These are phyloP conservation scores for Halyomorpha halys DNA, from an alignment of 1,140 invertebrate genomes.

Conservation along the genomic window DNA sequence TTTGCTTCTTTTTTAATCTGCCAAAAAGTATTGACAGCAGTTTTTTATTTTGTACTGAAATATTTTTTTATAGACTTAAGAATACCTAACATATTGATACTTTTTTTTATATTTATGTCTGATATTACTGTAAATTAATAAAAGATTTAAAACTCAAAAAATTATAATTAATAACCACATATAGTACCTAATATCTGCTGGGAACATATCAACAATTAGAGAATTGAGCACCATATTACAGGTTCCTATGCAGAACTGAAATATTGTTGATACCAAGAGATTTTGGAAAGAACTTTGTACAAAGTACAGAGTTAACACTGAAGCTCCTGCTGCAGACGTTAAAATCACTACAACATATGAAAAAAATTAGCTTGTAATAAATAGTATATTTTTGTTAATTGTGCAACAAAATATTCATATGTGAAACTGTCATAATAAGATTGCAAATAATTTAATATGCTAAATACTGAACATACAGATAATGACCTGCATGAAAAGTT, in stretches of 20 bases:
- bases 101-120: too few relatives aligned
- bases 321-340: background rate
- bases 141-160: background rate
- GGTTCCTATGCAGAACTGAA: conserved; percentile 44
- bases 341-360: background rate
- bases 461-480: too few relatives aligned
- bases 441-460: too few relatives aligned
- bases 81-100: too few relatives aligned
- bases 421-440: too few relatives aligned
- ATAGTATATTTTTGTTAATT: background rate
- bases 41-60: too few relatives aligned
- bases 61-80: too few relatives aligned
- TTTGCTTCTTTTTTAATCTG: too few relatives aligned
- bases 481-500: too few relatives aligned
- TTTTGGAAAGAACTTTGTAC: conserved; percentile 36
- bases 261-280: conserved; percentile 42
- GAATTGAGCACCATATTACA: conserved; percentile 46
- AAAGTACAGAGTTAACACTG: conserved; percentile 1
- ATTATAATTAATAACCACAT: background rate
- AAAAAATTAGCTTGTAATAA: background rate
- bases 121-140: too few relatives aligned
- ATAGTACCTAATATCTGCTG: conserved; percentile 38
- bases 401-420: too few relatives aligned
- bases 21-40: too few relatives aligned
- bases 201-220: conserved; percentile 45